Conservation (phyloP, 2,888 invertebrate genomes). For the Camptogramma bilineatum region DNA sequence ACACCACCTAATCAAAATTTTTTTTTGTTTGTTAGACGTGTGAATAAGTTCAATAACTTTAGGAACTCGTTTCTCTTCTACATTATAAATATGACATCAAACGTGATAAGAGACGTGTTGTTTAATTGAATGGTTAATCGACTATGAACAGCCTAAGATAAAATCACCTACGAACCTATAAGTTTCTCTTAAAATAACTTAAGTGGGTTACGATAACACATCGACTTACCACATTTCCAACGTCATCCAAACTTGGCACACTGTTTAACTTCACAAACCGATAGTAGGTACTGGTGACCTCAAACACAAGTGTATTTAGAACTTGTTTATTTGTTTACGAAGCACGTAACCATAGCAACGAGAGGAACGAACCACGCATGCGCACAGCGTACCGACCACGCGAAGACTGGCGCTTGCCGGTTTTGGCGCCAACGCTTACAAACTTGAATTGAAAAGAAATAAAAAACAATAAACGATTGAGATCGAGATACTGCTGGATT, state of each 20-base stretch:
- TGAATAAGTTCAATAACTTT: too few relatives aligned
- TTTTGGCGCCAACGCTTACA: slow-evolving; percentile 71
- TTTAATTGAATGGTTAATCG: not conserved
- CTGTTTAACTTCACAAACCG: slow-evolving; percentile 11
- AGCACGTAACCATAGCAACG: slow-evolving; percentile 72
- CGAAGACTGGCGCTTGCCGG: slow-evolving; percentile 60
- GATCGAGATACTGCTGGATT: slow-evolving; percentile 44
- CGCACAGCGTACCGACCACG: slow-evolving; percentile 59
- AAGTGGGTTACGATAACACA: slow-evolving; percentile 26
- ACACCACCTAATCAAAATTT: too few relatives aligned
- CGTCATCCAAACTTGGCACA: slow-evolving; percentile 21
- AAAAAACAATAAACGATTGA: slow-evolving; percentile 37
- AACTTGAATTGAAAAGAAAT: slow-evolving; percentile 38
- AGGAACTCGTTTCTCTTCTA: too few relatives aligned
- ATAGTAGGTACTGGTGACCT: not conserved
- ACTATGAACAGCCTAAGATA: not conserved
- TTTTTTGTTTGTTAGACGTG: too few relatives aligned
- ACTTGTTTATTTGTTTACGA: slow-evolving; percentile 59
- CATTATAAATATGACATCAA: not conserved
- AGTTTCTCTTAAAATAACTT: slow-evolving; percentile 18
- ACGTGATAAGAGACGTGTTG: not conserved
- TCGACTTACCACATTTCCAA: slow-evolving; percentile 39
- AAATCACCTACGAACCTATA: slow-evolving; percentile 8
- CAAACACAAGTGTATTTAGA: slow-evolving; percentile 1
- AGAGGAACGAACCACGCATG: slow-evolving; percentile 65